phyloP scores from a whole-genome alignment of 2,113 vertebrate genomes.

The Rutilus rutilus region DNA sequence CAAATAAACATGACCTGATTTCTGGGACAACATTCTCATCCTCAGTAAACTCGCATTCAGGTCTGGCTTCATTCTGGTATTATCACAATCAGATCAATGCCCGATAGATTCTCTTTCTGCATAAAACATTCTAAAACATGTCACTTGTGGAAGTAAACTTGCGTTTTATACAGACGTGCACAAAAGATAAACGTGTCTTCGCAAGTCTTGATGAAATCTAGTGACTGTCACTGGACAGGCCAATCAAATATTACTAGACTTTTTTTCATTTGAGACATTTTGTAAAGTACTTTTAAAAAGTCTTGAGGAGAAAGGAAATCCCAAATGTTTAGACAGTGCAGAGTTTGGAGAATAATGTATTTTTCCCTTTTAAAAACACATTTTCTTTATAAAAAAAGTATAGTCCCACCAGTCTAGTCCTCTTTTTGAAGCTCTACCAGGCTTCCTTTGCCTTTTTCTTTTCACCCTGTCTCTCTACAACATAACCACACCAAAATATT shows the following conservation, averaged over 20 bases:
- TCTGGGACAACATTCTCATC: not conserved
- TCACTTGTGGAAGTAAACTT: not conserved
- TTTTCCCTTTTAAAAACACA: not conserved
- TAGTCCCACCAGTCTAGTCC: too few relatives aligned
- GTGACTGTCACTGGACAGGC: not conserved
- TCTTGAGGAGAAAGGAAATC: not conserved
- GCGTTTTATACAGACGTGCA: not conserved
- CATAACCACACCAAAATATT: not conserved
- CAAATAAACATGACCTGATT: slow-evolving; percentile 4
- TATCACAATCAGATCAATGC: not conserved
- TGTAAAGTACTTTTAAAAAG: not conserved
- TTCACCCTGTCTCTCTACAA: not conserved
- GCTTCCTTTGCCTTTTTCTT: not conserved
- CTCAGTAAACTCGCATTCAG: not conserved
- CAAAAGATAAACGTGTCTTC: not conserved
- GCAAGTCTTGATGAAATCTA: not conserved
- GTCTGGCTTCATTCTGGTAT: not conserved
- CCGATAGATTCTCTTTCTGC: not conserved
- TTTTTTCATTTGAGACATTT: not conserved
- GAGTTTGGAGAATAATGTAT: not conserved
- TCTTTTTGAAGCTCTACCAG: not conserved
- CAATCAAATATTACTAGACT: not conserved
- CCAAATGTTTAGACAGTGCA: not conserved
- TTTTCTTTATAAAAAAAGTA: not conserved
- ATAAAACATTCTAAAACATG: not conserved